Evolutionary conservation across 1,140 invertebrate genomes (phyloP).

Genomic region (Drosophila sulfurigaster): DNA sequence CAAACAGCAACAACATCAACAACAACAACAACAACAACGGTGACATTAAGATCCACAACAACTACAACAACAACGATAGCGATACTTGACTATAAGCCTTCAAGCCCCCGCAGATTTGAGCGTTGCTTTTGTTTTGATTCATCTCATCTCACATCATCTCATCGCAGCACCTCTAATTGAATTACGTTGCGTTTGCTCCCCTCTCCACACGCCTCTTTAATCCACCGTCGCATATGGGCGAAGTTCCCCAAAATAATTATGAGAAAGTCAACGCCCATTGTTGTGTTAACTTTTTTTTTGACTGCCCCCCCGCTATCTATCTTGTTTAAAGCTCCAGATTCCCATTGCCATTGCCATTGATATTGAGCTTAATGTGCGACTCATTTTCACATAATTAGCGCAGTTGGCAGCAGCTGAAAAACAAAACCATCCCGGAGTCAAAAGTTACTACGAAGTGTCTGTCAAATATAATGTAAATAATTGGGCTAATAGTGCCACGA

Average conservation of each 20-base stretch:
- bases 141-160: slow-evolving; percentile 20
- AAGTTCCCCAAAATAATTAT: slow-evolving; percentile 66
- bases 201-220: background rate
- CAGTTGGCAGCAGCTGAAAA: slow-evolving; percentile 23
- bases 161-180: slow-evolving; percentile 65
- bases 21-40: slow-evolving; percentile 12
- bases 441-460: slow-evolving; percentile 26
- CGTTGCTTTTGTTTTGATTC: slow-evolving; percentile 67
- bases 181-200: slow-evolving; percentile 63
- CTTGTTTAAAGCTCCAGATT: background rate
- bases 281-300: slow-evolving; percentile 51
- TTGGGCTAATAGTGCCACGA: slow-evolving; percentile 16
- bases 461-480: slow-evolving; percentile 27
- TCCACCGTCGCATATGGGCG: background rate
- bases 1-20: slow-evolving; percentile 16
- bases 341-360: slow-evolving; percentile 36
- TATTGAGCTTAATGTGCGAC: slow-evolving; percentile 27
- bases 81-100: slow-evolving; percentile 24
- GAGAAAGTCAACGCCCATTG: slow-evolving; percentile 77
- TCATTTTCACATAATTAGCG: slow-evolving; percentile 57
- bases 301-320: slow-evolving; percentile 13
- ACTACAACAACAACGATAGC: slow-evolving; percentile 7
- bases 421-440: slow-evolving; percentile 18
- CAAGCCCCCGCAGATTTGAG: slow-evolving; percentile 54
- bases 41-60: slow-evolving; percentile 7